Percentiles rank a stretch among this genome's conserved stretches.
Conservation (phyloP, 37 sponge, comb jelly and placozoan genomes). For the Cliona cf. orientalis region DNA sequence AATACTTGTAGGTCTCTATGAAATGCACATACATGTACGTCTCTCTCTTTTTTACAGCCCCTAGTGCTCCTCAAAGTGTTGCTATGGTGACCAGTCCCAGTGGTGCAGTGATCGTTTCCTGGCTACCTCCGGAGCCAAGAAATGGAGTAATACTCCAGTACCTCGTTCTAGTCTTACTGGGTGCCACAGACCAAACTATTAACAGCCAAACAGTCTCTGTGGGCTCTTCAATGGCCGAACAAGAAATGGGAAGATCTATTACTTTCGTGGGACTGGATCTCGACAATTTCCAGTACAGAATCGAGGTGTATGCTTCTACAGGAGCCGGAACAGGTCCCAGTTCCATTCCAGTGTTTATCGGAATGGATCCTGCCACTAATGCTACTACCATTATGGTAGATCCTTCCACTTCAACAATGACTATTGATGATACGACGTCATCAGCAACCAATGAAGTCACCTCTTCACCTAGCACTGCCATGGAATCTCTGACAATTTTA, state of each 20-base stretch:
- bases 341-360: slow-evolving; percentile 16
- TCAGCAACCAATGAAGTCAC: too few relatives aligned
- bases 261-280: slow-evolving; percentile 13
- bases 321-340: slow-evolving; percentile 19
- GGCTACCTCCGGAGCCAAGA: slow-evolving; percentile 58
- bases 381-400: neutral
- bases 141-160: slow-evolving; percentile 56
- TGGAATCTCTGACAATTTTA: too few relatives aligned
- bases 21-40: too few relatives aligned
- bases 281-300: slow-evolving; percentile 10
- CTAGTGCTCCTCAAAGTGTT: slow-evolving; percentile 28
- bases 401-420: too few relatives aligned
- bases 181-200: slow-evolving; percentile 8
- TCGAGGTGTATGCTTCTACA: slow-evolving; percentile 22
- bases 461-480: too few relatives aligned
- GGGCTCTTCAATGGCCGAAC: neutral
- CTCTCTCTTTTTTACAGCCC: slow-evolving; percentile 24
- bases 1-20: too few relatives aligned
- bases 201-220: slow-evolving; percentile 6
- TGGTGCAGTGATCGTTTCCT: slow-evolving; percentile 20
- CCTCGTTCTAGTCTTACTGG: slow-evolving; percentile 3
- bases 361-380: neutral
- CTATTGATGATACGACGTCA: too few relatives aligned
- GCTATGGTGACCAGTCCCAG: neutral
- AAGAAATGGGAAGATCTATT: neutral